Percentiles rank a stretch among this genome's conserved stretches.
phyloP scores from a whole-genome alignment of 2,113 vertebrate genomes.

The Heterocephalus glaber region DNA sequence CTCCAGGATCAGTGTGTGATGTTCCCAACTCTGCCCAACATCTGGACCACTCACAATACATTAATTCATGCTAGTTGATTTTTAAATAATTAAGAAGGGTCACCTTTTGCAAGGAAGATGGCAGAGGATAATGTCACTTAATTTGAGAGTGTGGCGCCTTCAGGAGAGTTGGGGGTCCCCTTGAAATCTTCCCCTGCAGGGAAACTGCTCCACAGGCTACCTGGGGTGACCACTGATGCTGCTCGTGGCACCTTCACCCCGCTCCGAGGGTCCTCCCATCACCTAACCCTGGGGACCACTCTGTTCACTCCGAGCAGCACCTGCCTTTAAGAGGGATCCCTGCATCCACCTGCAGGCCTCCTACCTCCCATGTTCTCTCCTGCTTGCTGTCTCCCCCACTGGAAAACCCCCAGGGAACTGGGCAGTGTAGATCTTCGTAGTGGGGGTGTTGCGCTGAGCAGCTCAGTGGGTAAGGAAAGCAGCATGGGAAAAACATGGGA shows the following conservation, averaged over 20 bases:
- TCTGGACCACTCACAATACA: background rate
- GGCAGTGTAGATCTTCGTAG: background rate
- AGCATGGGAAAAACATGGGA: accelerated
- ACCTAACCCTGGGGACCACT: background rate
- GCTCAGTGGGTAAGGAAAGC: background rate
- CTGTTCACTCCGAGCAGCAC: background rate
- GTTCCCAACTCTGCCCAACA: background rate
- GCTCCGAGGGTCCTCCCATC: background rate
- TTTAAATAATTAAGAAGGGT: background rate
- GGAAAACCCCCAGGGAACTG: background rate
- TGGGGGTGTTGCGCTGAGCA: accelerated
- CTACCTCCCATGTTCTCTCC: too few relatives aligned
- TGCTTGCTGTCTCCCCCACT: background rate
- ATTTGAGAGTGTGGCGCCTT: background rate
- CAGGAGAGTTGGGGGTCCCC: background rate
- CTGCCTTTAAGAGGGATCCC: background rate
- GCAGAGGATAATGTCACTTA: background rate
- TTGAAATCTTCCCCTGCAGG: background rate
- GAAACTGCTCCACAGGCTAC: background rate
- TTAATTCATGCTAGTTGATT: background rate
- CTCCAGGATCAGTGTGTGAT: background rate
- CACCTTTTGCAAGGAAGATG: background rate
- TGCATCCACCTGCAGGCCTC: accelerated
- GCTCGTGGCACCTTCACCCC: accelerated
- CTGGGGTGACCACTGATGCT: accelerated